A percentile compares a stretch with the other conserved stretches of the same genome.
Conservation (phyloP, 1,140 invertebrate species). For the Saccostrea cuccullata region DNA sequence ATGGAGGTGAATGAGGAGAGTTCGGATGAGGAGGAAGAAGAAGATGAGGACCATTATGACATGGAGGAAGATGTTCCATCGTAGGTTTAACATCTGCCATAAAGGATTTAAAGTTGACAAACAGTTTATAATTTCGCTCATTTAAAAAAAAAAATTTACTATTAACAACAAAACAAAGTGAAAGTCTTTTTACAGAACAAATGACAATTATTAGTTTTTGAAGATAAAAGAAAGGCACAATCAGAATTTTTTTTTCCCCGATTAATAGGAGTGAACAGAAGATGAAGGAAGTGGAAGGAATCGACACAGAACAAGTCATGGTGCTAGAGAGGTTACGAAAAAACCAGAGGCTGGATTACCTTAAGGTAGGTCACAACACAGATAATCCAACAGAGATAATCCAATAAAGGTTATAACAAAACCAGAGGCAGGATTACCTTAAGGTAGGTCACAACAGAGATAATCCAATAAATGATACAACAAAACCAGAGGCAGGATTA, state of each 20-base stretch:
- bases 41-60: conserved; percentile 95
- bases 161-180: too few relatives aligned
- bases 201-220: too few relatives aligned
- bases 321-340: conserved; percentile 95
- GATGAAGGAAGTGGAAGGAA: conserved; percentile 81
- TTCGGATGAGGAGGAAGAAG: conserved; percentile 84
- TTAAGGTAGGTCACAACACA: conserved; percentile 66
- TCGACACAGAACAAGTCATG: conserved; percentile 95
- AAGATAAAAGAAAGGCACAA: too few relatives aligned
- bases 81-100: conserved; percentile 51
- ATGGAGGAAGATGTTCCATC: conserved; percentile 88
- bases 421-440: conserved; percentile 84
- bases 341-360: conserved; percentile 85
- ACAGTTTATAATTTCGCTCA: too few relatives aligned
- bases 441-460: conserved; percentile 64
- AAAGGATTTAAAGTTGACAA: too few relatives aligned
- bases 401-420: conserved; percentile 94
- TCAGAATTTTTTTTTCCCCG: too few relatives aligned
- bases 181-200: too few relatives aligned
- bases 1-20: conserved; percentile 44
- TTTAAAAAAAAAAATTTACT: too few relatives aligned
- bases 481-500: conserved; percentile 88
- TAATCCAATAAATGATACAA: conserved; percentile 85
- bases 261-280: conserved; percentile 74
- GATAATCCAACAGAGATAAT: too few relatives aligned